These are phyloP conservation scores for Sesia apiformis DNA, from an alignment of 2,888 invertebrate genomes.

Conservation along the genomic window DNA sequence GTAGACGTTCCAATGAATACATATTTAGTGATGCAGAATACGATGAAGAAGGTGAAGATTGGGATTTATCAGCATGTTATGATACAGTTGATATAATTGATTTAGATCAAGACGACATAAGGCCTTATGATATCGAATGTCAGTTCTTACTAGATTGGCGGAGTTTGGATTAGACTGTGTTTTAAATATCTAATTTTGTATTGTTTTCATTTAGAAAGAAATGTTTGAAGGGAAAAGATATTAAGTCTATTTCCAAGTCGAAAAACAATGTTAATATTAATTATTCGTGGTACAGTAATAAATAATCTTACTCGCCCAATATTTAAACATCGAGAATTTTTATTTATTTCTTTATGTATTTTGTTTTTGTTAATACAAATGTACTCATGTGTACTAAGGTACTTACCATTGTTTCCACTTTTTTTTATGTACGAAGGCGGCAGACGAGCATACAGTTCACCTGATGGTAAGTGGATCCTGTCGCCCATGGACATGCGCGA, in stretches of 20 bases:
- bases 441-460: no score
- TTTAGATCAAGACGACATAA: conserved; percentile 36
- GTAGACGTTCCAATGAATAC: conserved; percentile 38
- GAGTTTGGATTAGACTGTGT: conserved; percentile 24
- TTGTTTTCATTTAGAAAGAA: not conserved
- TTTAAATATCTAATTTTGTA: not conserved
- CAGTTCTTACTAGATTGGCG: conserved; percentile 39
- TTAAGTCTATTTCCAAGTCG: not conserved
- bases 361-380: no score
- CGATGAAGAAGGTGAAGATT: conserved; percentile 39
- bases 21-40: conserved; percentile 51
- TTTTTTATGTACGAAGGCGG: no score
- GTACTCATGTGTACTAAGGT: no score
- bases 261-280: no score
- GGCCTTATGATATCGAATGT: conserved; percentile 46
- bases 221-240: not conserved
- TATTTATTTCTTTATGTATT: no score
- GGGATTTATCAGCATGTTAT: conserved; percentile 28
- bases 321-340: no score
- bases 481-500: no score
- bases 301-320: no score
- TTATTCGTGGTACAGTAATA: no score
- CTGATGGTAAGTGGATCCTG: no score
- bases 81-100: conserved; percentile 31
- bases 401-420: no score